A percentile compares a stretch with the other conserved stretches of the same genome.
These are phyloP conservation scores for Eutrigla gurnardus DNA, from an alignment of 2,797 vertebrate species.

Conservation along the genomic window DNA sequence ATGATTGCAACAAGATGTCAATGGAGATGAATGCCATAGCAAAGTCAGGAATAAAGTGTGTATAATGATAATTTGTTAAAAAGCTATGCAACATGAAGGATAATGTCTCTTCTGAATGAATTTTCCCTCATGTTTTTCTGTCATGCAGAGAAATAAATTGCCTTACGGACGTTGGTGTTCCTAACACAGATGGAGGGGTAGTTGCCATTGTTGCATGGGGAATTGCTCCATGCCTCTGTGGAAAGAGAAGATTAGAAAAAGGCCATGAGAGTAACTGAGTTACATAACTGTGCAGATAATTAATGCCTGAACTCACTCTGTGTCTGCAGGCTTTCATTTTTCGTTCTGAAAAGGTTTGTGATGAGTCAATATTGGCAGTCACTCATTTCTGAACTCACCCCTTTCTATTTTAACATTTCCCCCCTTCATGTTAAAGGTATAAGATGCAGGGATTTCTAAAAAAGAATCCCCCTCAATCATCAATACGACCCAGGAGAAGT, in stretches of 20 bases:
- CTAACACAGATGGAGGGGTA: slow-evolving; percentile 38
- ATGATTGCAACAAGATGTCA: not conserved
- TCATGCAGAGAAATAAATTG: not conserved
- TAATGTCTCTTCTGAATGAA: not conserved
- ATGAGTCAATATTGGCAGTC: slow-evolving; percentile 4
- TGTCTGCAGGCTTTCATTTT: slow-evolving; percentile 19
- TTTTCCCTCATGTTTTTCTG: not conserved
- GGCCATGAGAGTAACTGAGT: slow-evolving; percentile 13
- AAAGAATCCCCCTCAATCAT: not conserved
- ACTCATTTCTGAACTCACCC: not conserved
- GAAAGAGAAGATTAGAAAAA: slow-evolving; percentile 11
- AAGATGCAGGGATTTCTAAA: not conserved
- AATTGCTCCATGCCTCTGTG: slow-evolving; percentile 27
- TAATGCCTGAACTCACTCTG: slow-evolving; percentile 8
- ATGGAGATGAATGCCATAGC: not conserved
- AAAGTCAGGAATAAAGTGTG: too few species aligned
- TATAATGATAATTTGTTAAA: not conserved
- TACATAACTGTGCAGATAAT: slow-evolving; percentile 25
- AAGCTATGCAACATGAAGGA: not conserved
- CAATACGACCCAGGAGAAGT: too few species aligned
- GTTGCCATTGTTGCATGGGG: not conserved
- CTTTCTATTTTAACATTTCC: not conserved
- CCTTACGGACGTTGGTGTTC: slow-evolving; percentile 22
- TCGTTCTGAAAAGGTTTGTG: slow-evolving; percentile 18
- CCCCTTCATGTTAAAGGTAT: not conserved